These are phyloP conservation scores for Pandemis corylana DNA, from an alignment of 2,888 invertebrate species.

Conservation along the genomic window DNA sequence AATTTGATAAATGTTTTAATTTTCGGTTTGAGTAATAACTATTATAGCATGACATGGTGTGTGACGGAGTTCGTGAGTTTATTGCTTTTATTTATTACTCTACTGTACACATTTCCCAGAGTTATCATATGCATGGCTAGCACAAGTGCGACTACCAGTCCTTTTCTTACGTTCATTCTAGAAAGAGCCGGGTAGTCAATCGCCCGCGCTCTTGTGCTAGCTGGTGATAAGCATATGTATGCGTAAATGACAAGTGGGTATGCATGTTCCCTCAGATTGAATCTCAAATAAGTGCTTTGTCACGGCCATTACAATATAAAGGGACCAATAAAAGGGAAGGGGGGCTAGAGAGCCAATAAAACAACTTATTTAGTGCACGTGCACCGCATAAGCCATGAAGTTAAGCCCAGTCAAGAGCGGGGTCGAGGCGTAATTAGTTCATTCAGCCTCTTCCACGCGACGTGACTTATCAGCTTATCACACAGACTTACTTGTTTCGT, in stretches of 20 bases:
- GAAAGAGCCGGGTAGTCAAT: no score
- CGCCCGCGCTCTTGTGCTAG: no score
- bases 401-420: conserved; percentile 10
- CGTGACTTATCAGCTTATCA: conserved; percentile 7
- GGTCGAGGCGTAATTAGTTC: conserved; percentile 13
- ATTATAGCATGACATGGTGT: neutral
- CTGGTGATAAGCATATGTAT: neutral
- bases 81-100: neutral
- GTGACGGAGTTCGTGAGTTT: neutral
- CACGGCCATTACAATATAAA: conserved; percentile 19
- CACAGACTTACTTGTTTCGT: neutral
- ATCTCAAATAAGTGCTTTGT: conserved; percentile 19
- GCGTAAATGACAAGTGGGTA: neutral
- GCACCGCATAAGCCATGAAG: conserved; percentile 28
- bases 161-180: no score
- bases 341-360: conserved; percentile 7
- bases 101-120: neutral
- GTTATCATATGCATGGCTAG: neutral
- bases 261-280: neutral
- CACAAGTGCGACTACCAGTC: no score
- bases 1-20: neutral
- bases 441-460: conserved; percentile 4
- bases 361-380: conserved; percentile 21
- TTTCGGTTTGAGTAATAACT: neutral
- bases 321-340: neutral